Conservation (phyloP, 2,888 invertebrate genomes). For the Eilema depressum region DNA sequence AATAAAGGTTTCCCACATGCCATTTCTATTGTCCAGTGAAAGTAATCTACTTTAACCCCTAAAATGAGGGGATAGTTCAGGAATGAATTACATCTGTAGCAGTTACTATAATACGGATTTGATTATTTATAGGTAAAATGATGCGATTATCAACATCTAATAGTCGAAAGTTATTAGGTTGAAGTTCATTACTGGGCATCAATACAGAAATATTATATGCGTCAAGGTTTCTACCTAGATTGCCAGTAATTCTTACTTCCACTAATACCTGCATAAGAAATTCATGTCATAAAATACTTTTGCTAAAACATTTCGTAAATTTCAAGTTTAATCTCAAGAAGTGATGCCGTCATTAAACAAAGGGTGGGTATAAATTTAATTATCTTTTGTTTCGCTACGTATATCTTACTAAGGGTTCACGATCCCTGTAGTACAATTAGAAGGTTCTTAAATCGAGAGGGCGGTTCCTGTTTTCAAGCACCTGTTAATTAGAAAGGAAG, state of each 20-base stretch:
- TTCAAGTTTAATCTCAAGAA: background rate
- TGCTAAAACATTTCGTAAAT: background rate
- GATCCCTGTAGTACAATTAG: background rate
- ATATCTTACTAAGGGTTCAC: background rate
- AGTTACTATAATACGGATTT: conserved; percentile 88
- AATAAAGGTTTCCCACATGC: background rate
- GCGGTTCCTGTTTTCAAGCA: conserved; percentile 1
- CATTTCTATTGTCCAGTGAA: too few species aligned
- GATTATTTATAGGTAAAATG: conserved; percentile 86
- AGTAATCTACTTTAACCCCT: conserved; percentile 89
- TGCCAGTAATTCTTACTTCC: too few species aligned
- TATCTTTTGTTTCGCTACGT: background rate
- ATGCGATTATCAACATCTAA: conserved; percentile 89
- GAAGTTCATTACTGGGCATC: conserved; percentile 70
- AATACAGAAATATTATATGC: too few species aligned
- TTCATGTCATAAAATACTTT: too few species aligned
- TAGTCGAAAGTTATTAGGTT: conserved; percentile 82
- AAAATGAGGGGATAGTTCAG: conserved; percentile 88
- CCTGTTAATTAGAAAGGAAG: background rate
- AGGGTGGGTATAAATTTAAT: conserved; percentile 1
- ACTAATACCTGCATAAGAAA: too few species aligned
- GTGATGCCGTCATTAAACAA: background rate
- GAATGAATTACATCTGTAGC: conserved; percentile 90
- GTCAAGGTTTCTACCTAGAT: too few species aligned
- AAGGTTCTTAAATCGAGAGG: conserved; percentile 2